Percentiles rank a stretch among this genome's conserved stretches.
These are phyloP conservation scores for Oncorhynchus clarkii DNA, from an alignment of 2,113 vertebrate species.

Conservation along the genomic window DNA sequence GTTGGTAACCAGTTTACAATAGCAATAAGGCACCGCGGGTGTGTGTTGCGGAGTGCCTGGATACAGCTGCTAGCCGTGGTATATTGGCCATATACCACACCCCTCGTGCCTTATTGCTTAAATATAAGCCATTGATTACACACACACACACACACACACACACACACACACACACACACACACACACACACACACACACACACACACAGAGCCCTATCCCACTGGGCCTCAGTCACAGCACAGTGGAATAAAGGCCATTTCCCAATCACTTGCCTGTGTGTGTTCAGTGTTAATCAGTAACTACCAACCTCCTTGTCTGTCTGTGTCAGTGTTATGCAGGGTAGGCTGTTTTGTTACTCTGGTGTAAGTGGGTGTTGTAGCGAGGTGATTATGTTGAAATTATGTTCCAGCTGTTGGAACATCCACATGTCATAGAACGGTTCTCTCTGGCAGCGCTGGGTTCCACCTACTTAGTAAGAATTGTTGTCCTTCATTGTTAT, in stretches of 20 bases:
- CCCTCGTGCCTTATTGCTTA: too few species aligned
- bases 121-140: background rate
- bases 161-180: background rate
- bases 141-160: too few species aligned
- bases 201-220: background rate
- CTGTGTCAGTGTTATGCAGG: background rate
- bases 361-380: background rate
- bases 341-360: slow-evolving; percentile 13
- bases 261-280: slow-evolving; percentile 1
- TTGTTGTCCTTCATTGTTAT: background rate
- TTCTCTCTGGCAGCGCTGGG: background rate
- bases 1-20: too few species aligned
- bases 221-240: background rate
- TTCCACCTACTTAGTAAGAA: background rate
- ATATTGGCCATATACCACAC: too few species aligned
- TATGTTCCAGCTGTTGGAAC: background rate
- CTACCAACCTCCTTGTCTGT: background rate
- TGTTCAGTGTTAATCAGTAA: slow-evolving; percentile 43
- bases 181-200: too few species aligned
- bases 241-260: background rate
- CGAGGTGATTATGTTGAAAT: slow-evolving; percentile 1
- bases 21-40: too few species aligned
- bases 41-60: too few species aligned
- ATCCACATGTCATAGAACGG: background rate
- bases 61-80: too few species aligned